These are phyloP conservation scores for Drosophila stalkeri DNA, from an alignment of 2,888 invertebrate genomes.

Conservation along the genomic window DNA sequence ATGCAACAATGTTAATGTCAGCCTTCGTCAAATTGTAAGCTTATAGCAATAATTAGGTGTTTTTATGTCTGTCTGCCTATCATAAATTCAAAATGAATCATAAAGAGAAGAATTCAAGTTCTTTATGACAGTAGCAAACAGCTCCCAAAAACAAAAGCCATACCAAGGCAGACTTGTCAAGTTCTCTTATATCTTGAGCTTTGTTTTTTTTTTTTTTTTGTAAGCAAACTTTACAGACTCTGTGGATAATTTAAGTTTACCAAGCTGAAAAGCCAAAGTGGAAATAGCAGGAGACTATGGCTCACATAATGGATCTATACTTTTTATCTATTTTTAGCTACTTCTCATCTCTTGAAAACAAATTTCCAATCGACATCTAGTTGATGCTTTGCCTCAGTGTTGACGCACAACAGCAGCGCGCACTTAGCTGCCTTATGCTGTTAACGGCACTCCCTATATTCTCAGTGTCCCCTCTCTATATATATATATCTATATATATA, in stretches of 20 bases:
- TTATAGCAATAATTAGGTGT: conserved; percentile 1
- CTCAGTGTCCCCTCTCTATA: too few species aligned
- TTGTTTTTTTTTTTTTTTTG: not conserved
- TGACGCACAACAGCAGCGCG: conserved; percentile 46
- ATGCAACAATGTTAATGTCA: not conserved
- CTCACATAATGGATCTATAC: conserved; percentile 20
- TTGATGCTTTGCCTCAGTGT: conserved; percentile 50
- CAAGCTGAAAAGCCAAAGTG: conserved; percentile 14
- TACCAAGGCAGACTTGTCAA: not conserved
- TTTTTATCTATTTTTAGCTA: conserved; percentile 35
- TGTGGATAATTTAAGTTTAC: not conserved
- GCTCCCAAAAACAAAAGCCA: not conserved
- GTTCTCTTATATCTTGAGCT: not conserved
- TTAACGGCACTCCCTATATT: not conserved
- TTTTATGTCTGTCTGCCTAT: not conserved
- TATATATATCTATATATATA: too few species aligned
- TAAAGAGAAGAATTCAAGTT: not conserved
- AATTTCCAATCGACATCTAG: conserved; percentile 57
- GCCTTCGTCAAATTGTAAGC: not conserved
- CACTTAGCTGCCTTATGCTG: conserved; percentile 39
- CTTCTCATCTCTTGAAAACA: conserved; percentile 49
- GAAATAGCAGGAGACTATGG: conserved; percentile 9
- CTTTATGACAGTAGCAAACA: not conserved
- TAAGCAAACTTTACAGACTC: not conserved
- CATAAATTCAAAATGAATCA: conserved; percentile 3